Evolutionary conservation across 2,888 invertebrate genomes (phyloP).

Genomic region (Amorpha juglandis): DNA sequence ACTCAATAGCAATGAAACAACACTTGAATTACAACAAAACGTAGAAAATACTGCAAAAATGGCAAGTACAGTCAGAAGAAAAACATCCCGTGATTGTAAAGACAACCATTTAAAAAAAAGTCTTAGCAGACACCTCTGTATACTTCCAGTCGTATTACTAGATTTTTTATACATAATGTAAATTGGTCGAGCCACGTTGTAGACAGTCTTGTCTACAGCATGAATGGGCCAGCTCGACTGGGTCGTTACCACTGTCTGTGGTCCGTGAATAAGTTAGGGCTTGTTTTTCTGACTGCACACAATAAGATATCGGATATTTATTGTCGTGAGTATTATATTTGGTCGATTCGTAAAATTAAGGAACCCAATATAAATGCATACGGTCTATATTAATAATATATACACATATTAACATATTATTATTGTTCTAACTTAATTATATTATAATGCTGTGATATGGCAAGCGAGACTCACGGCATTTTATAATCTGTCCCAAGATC

Average conservation of each 20-base stretch:
- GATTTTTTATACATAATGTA: too few relatives aligned
- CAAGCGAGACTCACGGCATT: too few relatives aligned
- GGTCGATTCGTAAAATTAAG: slow-evolving; percentile 9
- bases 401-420: slow-evolving; percentile 6
- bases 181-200: too few relatives aligned
- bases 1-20: neutral
- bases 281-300: neutral
- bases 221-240: too few relatives aligned
- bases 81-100: neutral
- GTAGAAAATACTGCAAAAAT: neutral
- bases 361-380: slow-evolving; percentile 30
- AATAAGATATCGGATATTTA: slow-evolving; percentile 1
- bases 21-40: slow-evolving; percentile 1
- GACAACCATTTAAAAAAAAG: too few relatives aligned
- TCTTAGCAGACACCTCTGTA: too few relatives aligned
- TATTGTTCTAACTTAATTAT: neutral
- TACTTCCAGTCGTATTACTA: too few relatives aligned
- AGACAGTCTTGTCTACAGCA: too few relatives aligned
- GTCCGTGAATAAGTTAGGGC: too few relatives aligned
- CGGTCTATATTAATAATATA: neutral
- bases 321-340: slow-evolving; percentile 24
- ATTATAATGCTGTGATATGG: neutral
- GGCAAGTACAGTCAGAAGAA: slow-evolving; percentile 15
- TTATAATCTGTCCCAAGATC: too few relatives aligned
- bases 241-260: too few relatives aligned